Conservation (phyloP, 2,797 vertebrate species). For the Macrochelys suwanniensis region DNA sequence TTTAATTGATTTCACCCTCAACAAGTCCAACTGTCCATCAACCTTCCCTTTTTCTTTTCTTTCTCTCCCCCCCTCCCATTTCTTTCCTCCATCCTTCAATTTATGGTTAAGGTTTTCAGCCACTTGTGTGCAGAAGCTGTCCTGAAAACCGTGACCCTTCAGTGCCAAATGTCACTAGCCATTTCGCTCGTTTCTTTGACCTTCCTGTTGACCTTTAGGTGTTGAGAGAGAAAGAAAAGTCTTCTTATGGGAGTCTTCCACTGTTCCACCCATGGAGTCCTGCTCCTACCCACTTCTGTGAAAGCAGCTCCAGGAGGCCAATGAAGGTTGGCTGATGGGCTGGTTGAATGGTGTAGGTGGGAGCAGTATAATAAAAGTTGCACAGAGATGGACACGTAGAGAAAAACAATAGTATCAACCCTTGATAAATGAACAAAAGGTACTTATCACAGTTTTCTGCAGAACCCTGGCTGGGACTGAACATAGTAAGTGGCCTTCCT, state of each 20-base stretch:
- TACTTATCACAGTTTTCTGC: neutral
- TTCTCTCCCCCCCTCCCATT: conserved; percentile 30
- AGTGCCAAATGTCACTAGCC: conserved; percentile 31
- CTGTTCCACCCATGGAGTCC: neutral
- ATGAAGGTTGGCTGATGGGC: neutral
- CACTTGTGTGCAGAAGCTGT: conserved; percentile 66
- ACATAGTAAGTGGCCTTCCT: neutral
- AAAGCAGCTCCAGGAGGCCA: neutral
- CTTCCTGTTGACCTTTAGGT: conserved; percentile 23
- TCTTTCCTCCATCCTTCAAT: conserved; percentile 61
- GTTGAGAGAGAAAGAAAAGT: neutral
- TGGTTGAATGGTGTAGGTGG: neutral
- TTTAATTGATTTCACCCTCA: conserved; percentile 95
- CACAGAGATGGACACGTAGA: neutral
- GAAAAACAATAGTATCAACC: neutral
- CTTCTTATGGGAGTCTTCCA: neutral
- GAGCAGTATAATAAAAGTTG: neutral
- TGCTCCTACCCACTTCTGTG: neutral
- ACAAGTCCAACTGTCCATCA: conserved; percentile 87
- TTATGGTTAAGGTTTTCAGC: conserved; percentile 72
- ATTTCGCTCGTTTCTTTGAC: conserved; percentile 50
- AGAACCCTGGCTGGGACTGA: neutral
- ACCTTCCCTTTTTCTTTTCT: conserved; percentile 66
- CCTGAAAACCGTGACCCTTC: conserved; percentile 49
- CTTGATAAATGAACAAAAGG: rapidly evolving